Base-by-base conservation (phyloP, 2,797 vertebrate species). In the Atherinosoma microstoma region DNA sequence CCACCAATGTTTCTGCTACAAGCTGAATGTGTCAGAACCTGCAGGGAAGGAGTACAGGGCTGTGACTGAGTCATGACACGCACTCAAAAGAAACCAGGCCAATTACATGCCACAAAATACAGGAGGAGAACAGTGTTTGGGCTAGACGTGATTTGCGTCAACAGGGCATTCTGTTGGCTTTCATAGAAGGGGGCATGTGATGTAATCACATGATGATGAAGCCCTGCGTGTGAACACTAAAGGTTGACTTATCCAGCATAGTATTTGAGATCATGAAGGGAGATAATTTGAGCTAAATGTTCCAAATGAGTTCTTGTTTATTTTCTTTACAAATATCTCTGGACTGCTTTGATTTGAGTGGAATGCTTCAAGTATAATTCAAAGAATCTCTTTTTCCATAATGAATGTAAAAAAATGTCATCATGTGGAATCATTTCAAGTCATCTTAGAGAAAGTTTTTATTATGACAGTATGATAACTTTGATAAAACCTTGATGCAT, bases 11-110 rank as follows among this genome's bases (percentile, higher is more conserved):
- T 59, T 47, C 73, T 29, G 67, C 84, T 78, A 36, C n/a, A 2
- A 73, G 86, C 85, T 12, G 45, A 40, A 64, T 83, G 88, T 85
- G 84, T 89, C 85, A 87, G 53, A 27, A 66, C 70, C 83, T 76
- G 77, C 78, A 64, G 83, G 79, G 69, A 58, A 54, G 62, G 42
- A 49, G 65, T 56, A 51, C 32, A 1, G 42, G 32, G 49, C 80
- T 22, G 64, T 49, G 78, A 83, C 80, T 74, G 83, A 87, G 70
- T 80, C 80, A 78, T 67, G 83, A 85, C 88, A 76, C 27, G 57
- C 64, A 54, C 8, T 51, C 13, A 67, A 59, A 67, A 30, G 27
- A 56, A 30, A 32, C 24, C 24, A 30, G 29, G 15, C 27, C 67
- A 51, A 59, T 76, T 16, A 59, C 53, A 77, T 51, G 45, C 57